Base-by-base conservation (phyloP, 2,888 invertebrate genomes). In the Torymus aiolomorphi region DNA sequence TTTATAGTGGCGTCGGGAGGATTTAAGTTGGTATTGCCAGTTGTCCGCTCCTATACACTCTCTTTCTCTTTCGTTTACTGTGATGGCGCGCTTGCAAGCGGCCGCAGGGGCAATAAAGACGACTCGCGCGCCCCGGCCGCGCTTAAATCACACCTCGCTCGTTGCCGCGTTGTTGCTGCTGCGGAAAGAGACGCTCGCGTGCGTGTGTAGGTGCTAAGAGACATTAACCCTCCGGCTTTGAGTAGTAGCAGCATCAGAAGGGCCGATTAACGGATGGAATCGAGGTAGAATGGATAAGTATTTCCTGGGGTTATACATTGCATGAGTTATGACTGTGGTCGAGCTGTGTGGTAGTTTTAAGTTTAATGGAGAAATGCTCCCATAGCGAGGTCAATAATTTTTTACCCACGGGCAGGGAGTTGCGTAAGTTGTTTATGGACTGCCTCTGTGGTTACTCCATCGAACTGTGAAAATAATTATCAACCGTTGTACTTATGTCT, bases 1-100 rank as follows among this genome's bases (percentile, higher is more conserved):
- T 80, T 80, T 80, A 80, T 72, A 80, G 76, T 67, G 24, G 56
- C 61, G 31, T 12, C 61, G 49, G 61, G 69, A 62, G 74, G 73
- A 74, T 79, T 74, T 74, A 74, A 80, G 65, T 76, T 69, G 42
- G 76, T 18, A 74, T 78, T 74, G 80, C 80, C 63, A 65, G 16
- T 61, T 63, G 56, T 24, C 24, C 61, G 42, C 59, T 52, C 52
- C n/a, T 31, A 31, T 31, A 31, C 31, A 31, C 24, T 11, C 59
- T 51, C 52, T 77, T 61, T 49, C 72, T 72, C 59, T 54, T 49
- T 20, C 54, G 16, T 18, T 31, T 31, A 31, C 31, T 31, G 31
- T 31, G 31, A 31, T 31, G 31, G 57, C 12, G 67, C 56, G n/a
- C 57, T 13, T 49, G 13, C 42, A 20, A 49, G 66, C n/a, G 62